These are phyloP conservation scores for Sciurus carolinensis DNA, from an alignment of 2,797 vertebrate species.

Conservation along the genomic window DNA sequence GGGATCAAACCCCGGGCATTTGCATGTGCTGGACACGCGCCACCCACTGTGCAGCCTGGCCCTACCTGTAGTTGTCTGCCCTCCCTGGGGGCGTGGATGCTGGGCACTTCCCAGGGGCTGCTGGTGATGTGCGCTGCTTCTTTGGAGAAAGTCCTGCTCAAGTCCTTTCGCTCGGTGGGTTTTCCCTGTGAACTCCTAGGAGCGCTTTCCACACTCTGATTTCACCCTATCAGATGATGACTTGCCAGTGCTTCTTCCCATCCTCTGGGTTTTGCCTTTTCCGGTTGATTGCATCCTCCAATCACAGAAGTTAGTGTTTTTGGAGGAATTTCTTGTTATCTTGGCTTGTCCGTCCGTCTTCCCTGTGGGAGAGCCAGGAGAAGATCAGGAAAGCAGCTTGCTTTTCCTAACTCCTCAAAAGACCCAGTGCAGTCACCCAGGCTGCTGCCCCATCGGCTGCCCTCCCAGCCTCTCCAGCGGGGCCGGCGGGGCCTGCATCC, in stretches of 20 bases:
- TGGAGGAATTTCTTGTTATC: neutral
- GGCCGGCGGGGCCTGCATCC: neutral
- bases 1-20: neutral
- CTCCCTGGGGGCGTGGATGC: neutral
- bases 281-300: neutral
- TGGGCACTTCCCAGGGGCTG: neutral
- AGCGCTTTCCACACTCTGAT: no score
- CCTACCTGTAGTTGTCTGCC: no score
- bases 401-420: conserved; percentile 7
- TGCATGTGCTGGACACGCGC: neutral
- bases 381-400: neutral
- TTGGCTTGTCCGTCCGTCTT: neutral
- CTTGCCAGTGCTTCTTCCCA: neutral
- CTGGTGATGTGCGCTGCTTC: neutral
- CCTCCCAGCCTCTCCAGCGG: neutral
- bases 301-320: neutral
- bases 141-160: neutral
- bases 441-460: neutral
- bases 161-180: neutral
- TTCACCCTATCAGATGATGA: neutral
- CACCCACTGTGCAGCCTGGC: no score
- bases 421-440: neutral
- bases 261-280: neutral
- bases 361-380: neutral
- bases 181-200: neutral